Evolutionary conservation across 2,113 vertebrate genomes (phyloP).

Genomic region (Myotis brandtii): DNA sequence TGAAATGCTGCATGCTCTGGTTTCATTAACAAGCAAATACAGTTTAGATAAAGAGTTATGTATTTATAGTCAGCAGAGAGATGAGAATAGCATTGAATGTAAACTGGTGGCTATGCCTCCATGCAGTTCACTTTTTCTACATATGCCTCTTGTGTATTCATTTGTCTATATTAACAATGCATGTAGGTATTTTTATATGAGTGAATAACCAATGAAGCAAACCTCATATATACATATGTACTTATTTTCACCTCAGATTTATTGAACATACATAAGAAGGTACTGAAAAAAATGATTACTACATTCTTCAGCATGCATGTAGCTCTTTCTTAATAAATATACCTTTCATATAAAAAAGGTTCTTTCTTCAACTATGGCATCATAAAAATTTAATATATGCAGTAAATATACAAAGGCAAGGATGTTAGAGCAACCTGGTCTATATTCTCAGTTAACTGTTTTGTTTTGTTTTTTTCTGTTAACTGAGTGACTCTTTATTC

Average conservation of each 20-base stretch:
- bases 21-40: constrained; percentile 74
- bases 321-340: constrained; percentile 3
- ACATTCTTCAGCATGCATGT: neutral
- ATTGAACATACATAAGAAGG: neutral
- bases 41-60: constrained; percentile 58
- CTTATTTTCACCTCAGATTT: neutral
- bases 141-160: constrained; percentile 38
- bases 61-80: constrained; percentile 54
- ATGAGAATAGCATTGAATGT: neutral
- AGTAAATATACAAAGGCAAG: neutral
- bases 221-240: neutral
- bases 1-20: constrained; percentile 36
- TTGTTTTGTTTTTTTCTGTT: neutral
- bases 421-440: neutral
- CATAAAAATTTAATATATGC: neutral
- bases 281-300: neutral
- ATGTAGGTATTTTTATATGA: constrained; percentile 20
- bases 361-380: neutral
- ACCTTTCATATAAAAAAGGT: constrained; percentile 5
- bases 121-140: neutral
- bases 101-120: neutral
- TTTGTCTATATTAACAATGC: constrained; percentile 33
- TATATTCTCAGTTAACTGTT: neutral
- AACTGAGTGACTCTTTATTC: neutral
- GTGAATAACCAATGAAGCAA: neutral